phyloP scores from a whole-genome alignment of 2,113 vertebrate species.

The Pogona vitticeps region DNA sequence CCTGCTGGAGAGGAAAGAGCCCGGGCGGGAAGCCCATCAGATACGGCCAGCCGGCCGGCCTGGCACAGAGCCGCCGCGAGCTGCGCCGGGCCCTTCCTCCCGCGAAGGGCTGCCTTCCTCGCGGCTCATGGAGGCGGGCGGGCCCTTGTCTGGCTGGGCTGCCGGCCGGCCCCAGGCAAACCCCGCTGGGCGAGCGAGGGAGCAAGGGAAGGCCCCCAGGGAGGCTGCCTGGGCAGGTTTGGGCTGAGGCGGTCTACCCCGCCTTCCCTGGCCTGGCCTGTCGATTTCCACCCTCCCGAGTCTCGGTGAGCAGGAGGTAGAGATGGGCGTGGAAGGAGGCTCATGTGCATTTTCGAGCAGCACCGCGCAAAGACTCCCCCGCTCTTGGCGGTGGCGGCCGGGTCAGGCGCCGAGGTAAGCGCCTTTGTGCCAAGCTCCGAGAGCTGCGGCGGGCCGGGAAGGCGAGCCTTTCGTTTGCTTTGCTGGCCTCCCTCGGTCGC shows the following conservation, averaged over 20 bases:
- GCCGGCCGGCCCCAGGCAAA: not conserved
- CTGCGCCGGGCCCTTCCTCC: not conserved
- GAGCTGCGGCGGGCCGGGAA: not conserved
- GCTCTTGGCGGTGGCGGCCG: not conserved
- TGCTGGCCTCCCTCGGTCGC: not conserved
- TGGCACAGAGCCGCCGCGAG: not conserved
- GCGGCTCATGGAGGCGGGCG: too few relatives aligned
- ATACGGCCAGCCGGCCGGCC: not conserved
- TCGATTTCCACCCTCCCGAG: not conserved
- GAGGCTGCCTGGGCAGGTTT: not conserved
- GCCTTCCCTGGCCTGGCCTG: not conserved
- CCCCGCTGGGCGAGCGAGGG: not conserved
- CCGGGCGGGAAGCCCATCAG: not conserved
- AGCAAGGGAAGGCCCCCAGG: not conserved
- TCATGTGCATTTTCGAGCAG: not conserved
- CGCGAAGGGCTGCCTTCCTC: not conserved
- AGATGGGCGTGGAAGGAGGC: not conserved
- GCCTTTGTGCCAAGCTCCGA: slow-evolving; percentile 20
- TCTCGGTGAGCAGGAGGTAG: not conserved
- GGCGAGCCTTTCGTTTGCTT: not conserved
- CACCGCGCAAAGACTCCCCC: not conserved
- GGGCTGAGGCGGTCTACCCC: not conserved
- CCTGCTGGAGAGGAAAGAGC: not conserved
- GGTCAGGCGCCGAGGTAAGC: slow-evolving; percentile 15
- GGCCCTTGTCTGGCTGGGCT: not conserved